Base-by-base conservation (phyloP, 1,140 invertebrate genomes). In the Diplogasteroides magnus region DNA sequence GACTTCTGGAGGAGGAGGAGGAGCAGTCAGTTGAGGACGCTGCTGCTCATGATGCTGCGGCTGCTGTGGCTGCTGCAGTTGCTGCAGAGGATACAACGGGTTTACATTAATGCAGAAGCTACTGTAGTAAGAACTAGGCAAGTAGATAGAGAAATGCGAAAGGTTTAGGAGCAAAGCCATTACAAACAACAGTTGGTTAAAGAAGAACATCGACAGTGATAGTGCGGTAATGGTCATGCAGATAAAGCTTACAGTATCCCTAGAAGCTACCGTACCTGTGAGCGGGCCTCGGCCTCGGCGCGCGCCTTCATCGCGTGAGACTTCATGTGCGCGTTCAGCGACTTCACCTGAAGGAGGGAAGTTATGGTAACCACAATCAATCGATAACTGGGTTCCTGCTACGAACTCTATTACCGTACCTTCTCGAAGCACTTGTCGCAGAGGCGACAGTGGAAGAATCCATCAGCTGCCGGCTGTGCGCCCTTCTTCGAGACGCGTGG, bases 321-420 rank as follows among this genome's bases (percentile, higher is more conserved):
- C 48, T 82, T 82, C 79, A 81, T 82, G 66, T 82, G 80, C 19
- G 80, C 80, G 61, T 82, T 82, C 15, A 83, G 71, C 15, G 79
- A 82, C 61, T 72, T 68, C 37, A 48, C 37, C 37, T 48, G 37
- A 48, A n/a, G n/a, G n/a, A n/a, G n/a, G n/a, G n/a, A n/a, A n/a
- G n/a, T n/a, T n/a, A n/a, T n/a, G n/a, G n/a, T n/a, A n/a, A n/a
- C n/a, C n/a, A 29, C 19, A 67, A 67, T 25, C n/a, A 26, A 56
- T 23, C 13, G 25, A 57, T 14, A 59, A 6, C 1, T 1, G 1
- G n/a, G 1, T 64, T 55, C 23, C 48, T 57, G 15, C 1, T 64
- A n/a, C 2, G 2, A 1, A 19, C 48, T 23, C 1, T 23, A 13
- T 58, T 1, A 32, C 62, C 81, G 81, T 26, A 81, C 79, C 68